phyloP scores from a whole-genome alignment of 2,113 vertebrate species.

The Malurus cyaneus region DNA sequence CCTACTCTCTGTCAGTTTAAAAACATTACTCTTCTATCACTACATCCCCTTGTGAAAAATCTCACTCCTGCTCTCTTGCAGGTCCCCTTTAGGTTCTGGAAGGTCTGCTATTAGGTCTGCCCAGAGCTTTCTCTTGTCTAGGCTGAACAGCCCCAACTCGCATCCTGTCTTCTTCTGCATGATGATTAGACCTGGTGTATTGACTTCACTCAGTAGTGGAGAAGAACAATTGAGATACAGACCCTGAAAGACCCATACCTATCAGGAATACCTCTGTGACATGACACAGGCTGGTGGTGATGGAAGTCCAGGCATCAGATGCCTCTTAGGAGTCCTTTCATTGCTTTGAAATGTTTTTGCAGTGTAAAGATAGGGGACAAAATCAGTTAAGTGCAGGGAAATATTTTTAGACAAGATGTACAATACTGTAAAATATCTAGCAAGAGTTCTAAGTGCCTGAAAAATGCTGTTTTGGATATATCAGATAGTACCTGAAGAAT shows the following conservation, averaged over 20 bases:
- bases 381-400: neutral
- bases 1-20: neutral
- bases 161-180: neutral
- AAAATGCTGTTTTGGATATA: conserved; percentile 8
- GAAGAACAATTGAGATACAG: neutral
- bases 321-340: neutral
- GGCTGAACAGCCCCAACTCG: neutral
- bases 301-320: neutral
- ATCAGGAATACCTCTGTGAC: neutral
- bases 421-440: conserved; percentile 1
- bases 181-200: neutral
- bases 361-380: neutral
- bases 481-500: conserved; percentile 49
- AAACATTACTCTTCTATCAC: neutral
- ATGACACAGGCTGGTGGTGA: neutral
- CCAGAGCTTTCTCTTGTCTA: neutral
- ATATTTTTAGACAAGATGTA: neutral
- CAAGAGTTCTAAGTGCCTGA: neutral
- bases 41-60: neutral
- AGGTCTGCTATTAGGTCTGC: neutral
- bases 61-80: neutral
- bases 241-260: neutral
- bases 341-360: conserved; percentile 27
- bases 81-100: neutral
- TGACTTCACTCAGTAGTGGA: neutral